Evolutionary conservation across 2,797 vertebrate species (phyloP), one percentile per base, ranked within the genome.

Genomic region (Enteromius treurensis): DNA sequence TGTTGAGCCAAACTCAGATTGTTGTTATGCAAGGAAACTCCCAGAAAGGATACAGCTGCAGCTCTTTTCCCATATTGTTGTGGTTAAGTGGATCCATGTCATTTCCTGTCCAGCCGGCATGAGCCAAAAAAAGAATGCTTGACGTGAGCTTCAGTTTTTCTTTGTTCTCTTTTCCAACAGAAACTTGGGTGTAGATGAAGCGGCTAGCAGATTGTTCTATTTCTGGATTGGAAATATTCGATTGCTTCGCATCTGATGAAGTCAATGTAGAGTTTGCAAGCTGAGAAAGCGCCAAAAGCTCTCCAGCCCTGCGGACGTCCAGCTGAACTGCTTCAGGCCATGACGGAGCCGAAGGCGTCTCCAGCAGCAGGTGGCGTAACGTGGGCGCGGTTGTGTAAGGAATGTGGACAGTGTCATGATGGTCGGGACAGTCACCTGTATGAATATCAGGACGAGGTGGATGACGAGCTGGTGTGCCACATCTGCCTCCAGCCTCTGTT

Each of bases 401-500:
- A 97, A 84, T 98, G 97, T 0, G 97, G 96, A 7, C 97, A 98
- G 92, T 89, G 88, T 84, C 97, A 98, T 19, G 93, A 95, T 21
- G 86, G 93, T 77, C 92, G 90, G 53, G 96, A 98, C 80, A 95
- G 94, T 88, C 97, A 98, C 86, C 92, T 98, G 77, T 98, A 97
- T 64, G 97, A 98, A 91, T 98, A 98, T 92, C 95, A 95, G 89
- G 96, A 97, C 0, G 96, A 98, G 42, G 97, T 97, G 90, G 97
- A 98, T 0, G 96, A 98, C 14, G 97, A 98, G 84, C 92, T 98
- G 85, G 91, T 96, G 78, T 98, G 97, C 88, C 97, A 98, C 90
- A 98, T 98, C 88, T 98, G 97, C 87, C 95, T 98, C 82, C 97
- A 98, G 92, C 96, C 97, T 0, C 90, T 98, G 70, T 94, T 97